Evolutionary conservation across 2,888 invertebrate species (phyloP), one percentile per base, ranked within the genome.

Genomic region (Nomada lathburiana): DNA sequence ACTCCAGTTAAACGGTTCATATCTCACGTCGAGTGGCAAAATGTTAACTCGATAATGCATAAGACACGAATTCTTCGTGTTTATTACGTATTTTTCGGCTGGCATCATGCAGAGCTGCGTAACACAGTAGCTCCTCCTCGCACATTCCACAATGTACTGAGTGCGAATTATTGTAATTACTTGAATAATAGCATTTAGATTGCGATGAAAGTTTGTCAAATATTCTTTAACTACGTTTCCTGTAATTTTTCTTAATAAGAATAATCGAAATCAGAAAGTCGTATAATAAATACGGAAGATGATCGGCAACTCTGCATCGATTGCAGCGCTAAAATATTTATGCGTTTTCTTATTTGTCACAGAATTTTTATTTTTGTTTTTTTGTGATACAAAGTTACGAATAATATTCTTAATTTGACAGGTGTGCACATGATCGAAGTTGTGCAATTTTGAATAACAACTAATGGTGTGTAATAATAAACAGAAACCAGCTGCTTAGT

Each of bases 61-160:
- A 80, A 84, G 88, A 79, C 84, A 78, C 83, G 76, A 78, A 83
- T 87, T 85, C 78, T 83, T 85, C 83, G 84, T 65, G 80, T 87
- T 85, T 85, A 79, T 85, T 80, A 75, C 81, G 86, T 83, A 88
- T 90, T 91, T 89, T 88, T 71, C 84, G 82, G 86, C 86, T 88
- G 89, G 92, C 93, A 92, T 92, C 89, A 89, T 89, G 89, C 90
- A 90, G 93, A 93, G 93, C 92, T 91, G 93, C 93, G 94, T 93
- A 93, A 94, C 91, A 93, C 93, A 91, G 94, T 94, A 93, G 94
- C 94, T 91, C 88, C 90, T 89, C 92, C 91, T 93, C 87, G 92
- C 90, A 90, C 93, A 93, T 93, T 94, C 94, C 93, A 93, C 92
- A 91, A 91, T 90, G 91, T 91, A 93, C 93, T 93, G 90, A 93